phyloP scores from a whole-genome alignment of 2,888 invertebrate species.

The Ligdia adustata region DNA sequence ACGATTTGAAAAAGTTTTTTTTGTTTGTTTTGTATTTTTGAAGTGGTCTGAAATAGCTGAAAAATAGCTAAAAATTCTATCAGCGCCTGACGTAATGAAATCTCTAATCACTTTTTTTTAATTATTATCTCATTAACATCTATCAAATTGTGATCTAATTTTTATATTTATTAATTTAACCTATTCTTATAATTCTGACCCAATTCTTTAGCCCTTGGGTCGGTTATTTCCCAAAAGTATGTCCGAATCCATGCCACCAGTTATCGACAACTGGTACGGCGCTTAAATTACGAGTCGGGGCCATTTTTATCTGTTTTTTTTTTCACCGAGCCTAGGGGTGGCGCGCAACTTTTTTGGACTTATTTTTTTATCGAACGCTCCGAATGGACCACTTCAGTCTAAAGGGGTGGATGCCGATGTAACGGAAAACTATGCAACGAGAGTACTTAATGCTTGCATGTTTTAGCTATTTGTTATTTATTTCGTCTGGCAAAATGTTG shows the following conservation, averaged over 20 bases:
- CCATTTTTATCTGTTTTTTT: slow-evolving; percentile 76
- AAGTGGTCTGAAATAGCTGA: no score
- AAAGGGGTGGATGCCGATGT: slow-evolving; percentile 68
- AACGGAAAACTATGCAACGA: slow-evolving; percentile 40
- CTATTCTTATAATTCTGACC: no score
- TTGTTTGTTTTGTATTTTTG: no score
- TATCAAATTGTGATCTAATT: no score
- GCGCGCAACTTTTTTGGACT: slow-evolving; percentile 65
- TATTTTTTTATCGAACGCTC: slow-evolving; percentile 63
- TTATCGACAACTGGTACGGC: slow-evolving; percentile 75
- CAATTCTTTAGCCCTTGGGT: no score
- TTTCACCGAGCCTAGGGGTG: slow-evolving; percentile 75
- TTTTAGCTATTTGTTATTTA: background rate
- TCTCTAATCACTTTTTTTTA: no score
- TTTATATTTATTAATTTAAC: no score
- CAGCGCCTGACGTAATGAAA: no score
- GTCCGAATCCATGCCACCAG: slow-evolving; percentile 47
- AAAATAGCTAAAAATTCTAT: no score
- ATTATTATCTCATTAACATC: no score
- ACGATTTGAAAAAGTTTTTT: no score
- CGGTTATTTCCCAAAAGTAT: slow-evolving; percentile 18
- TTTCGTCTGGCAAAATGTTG: background rate
- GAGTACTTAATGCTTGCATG: background rate
- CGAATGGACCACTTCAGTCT: slow-evolving; percentile 61
- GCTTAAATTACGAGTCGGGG: slow-evolving; percentile 79